Base-by-base conservation (phyloP, 1,140 invertebrate genomes). In the Trichogramma pretiosum region DNA sequence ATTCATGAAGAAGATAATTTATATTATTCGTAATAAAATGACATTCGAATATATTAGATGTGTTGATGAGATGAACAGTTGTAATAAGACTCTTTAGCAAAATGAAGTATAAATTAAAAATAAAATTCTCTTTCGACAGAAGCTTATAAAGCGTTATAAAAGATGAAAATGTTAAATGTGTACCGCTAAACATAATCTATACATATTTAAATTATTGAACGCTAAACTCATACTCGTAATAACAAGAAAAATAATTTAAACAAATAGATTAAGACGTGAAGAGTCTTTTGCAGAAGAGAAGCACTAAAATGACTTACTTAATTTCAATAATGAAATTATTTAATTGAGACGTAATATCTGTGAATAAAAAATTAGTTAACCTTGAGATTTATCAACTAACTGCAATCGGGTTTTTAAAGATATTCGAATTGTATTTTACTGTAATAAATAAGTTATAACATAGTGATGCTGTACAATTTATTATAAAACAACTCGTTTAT, bases 151-250 rank as follows among this genome's bases (percentile, higher is more conserved):
- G 23, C 41, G 21, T 37, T 53, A 48, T 41, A 46, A 56, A 52
- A 53, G 46, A 49, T 36, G 51, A 60, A 62, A 60, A 53, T 63
- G 67, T 63, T 63, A 62, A 65, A 65, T 54, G 55, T 67, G 58
- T 69, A 67, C 59, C 55, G 58, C 54, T 71, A 67, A 72, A 65
- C 56, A 64, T 67, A 65, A 65, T 63, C 56, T 65, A 68, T 65
- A 67, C 58, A 68, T 69, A 69, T 65, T 67, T 68, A 69, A 68
- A 69, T 58, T 64, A 67, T 65, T 62, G 58, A 70, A 67, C 56
- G 60, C 58, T 68, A 67, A 69, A 68, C 61, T 63, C 60, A 56
- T 69, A 64, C 61, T 68, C 62, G 58, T 66, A 54, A 59, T 57
- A 65, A 63, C 63, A 62, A 66, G 62, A 65, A 68, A 56, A 52